Percentiles rank a stretch among this genome's conserved stretches.
Conservation (phyloP, 2,113 vertebrate species). For the Microcebus ravelobensis region DNA sequence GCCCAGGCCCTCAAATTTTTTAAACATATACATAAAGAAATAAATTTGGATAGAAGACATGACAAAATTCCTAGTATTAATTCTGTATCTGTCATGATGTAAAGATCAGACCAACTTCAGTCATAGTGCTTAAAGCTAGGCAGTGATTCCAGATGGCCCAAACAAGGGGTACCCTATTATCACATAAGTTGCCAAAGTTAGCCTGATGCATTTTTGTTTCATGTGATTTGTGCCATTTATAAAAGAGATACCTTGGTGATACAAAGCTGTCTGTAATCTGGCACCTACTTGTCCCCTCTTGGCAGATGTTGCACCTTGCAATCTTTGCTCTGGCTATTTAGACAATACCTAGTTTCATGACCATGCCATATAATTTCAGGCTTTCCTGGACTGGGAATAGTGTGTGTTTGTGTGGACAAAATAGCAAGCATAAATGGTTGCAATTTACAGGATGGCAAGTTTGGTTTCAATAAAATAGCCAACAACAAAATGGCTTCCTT, state of each 20-base stretch:
- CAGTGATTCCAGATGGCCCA: neutral
- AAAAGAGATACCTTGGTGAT: neutral
- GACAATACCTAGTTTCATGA: neutral
- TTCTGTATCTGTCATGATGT: neutral
- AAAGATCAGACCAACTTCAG: neutral
- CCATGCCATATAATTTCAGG: neutral
- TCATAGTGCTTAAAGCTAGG: neutral
- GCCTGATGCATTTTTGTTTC: neutral
- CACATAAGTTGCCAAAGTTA: neutral
- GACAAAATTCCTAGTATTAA: neutral
- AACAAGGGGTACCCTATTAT: neutral
- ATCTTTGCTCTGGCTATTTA: neutral
- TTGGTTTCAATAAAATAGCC: neutral
- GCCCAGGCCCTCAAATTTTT: neutral
- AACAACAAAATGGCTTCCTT: neutral
- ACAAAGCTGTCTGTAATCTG: neutral
- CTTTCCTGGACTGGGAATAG: neutral
- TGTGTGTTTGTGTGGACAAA: neutral
- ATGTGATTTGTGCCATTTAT: neutral
- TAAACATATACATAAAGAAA: neutral
- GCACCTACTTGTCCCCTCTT: neutral
- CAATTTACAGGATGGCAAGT: neutral
- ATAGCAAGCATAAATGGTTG: neutral
- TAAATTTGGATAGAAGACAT: neutral
- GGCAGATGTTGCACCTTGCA: neutral